A percentile compares a stretch with the other conserved stretches of the same genome.
Evolutionary conservation across 2,797 vertebrate species (phyloP).

Genomic region (Hirundo rustica): DNA sequence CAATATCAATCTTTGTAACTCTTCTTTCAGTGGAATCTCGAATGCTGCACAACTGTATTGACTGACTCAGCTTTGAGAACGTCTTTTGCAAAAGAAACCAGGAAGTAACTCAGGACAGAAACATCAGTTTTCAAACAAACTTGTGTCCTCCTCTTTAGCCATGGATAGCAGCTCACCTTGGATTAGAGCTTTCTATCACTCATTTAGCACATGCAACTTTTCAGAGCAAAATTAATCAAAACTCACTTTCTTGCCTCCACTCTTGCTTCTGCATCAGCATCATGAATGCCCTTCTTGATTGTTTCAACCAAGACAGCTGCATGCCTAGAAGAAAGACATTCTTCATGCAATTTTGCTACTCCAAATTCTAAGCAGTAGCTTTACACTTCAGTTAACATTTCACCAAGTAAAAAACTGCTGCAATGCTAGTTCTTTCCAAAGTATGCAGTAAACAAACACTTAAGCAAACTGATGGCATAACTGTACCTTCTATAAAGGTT

Average conservation of each 20-base stretch:
- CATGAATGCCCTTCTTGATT: conserved; percentile 96
- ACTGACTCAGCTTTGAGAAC: not conserved
- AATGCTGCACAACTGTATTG: not conserved
- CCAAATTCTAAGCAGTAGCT: not conserved
- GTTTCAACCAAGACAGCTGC: conserved; percentile 93
- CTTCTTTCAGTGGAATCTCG: not conserved
- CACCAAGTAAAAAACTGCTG: not conserved
- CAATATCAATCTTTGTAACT: not conserved
- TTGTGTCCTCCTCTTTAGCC: not conserved
- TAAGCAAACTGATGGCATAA: not conserved
- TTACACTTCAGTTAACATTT: not conserved
- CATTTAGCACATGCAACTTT: not conserved
- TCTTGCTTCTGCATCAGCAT: conserved; percentile 96
- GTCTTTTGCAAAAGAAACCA: not conserved
- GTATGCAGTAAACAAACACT: not conserved
- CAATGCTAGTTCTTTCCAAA: not conserved
- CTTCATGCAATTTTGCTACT: conserved; percentile 1
- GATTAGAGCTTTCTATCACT: not conserved
- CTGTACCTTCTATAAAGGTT: not conserved
- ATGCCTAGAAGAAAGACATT: conserved; percentile 80
- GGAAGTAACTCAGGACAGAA: not conserved
- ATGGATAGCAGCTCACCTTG: fast-evolving
- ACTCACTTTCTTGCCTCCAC: conserved; percentile 97
- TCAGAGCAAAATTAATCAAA: not conserved
- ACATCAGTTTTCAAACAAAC: not conserved